Evolutionary conservation across 2,888 invertebrate species (phyloP), one percentile per base, ranked within the genome.

Genomic region (Biston betularia): DNA sequence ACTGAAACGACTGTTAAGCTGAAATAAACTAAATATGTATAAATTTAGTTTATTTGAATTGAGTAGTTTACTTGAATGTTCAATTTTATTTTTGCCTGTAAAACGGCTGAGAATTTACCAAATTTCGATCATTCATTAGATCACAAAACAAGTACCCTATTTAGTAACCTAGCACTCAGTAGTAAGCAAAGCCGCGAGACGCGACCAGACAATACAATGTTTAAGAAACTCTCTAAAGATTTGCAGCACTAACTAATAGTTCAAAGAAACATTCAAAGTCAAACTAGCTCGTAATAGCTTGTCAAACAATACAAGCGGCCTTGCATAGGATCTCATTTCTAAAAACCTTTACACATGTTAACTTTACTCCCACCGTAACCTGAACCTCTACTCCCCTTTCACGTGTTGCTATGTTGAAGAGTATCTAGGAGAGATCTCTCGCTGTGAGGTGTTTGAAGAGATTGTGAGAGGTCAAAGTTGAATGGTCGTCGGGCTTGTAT

Each of bases 301-400:
- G 84, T 85, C 84, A 88, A 89, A 89, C 84, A 88, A 85, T 83
- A 79, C 66, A 76, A 72, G 67, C 73, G 79, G 75, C 79, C 79
- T 81, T 78, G 77, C 73, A 79, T 79, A 77, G 73, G 85, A 87
- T 88, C 84, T 83, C 84, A 80, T 88, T 88, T 85, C 86, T 86
- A 84, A 89, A 86, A 86, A 85, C 83, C 82, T 54, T 84, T 80
- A 88, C 89, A 88, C 80, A 79, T 87, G 82, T 87, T 81, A 80
- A 82, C 73, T 78, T 76, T 63, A 72, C 69, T 64, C 64, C 84
- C 83, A 83, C 38, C 73, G 11, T 76, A 61, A 10, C 0, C 9
- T 70, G 84, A 82, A 34, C 83, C 73, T 35, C 69, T 56, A 59
- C 63, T 64, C 75, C 71, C 70, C 78, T 77, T 75, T 76, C 71